phyloP scores from a whole-genome alignment of 2,888 invertebrate species.

The Spisula solida region DNA sequence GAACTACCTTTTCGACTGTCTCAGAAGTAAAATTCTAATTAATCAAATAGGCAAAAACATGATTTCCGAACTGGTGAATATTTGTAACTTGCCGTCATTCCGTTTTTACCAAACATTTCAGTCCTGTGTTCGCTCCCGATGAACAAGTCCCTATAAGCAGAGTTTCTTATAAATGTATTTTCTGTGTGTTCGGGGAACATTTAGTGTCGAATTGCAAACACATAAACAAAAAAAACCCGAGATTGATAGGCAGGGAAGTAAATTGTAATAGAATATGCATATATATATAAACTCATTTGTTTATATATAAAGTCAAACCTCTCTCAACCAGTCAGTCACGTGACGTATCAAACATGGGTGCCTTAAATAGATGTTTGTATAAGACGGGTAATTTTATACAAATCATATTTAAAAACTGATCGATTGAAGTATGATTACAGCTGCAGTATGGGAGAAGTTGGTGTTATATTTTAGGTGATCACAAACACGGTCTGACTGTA shows the following conservation, averaged over 20 bases:
- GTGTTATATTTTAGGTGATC: too few species aligned
- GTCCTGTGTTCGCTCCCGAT: neutral
- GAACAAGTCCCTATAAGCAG: slow-evolving; percentile 18
- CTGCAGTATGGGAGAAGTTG: too few species aligned
- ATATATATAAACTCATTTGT: neutral
- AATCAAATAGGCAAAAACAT: neutral
- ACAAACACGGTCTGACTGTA: neutral
- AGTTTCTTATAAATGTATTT: slow-evolving; percentile 19
- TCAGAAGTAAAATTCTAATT: neutral
- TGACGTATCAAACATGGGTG: too few species aligned
- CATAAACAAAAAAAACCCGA: neutral
- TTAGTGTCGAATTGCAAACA: slow-evolving; percentile 17
- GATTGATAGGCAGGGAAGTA: neutral
- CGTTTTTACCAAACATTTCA: neutral
- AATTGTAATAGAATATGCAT: neutral
- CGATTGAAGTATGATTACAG: too few species aligned
- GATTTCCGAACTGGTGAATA: neutral
- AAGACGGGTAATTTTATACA: too few species aligned
- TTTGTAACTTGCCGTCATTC: neutral
- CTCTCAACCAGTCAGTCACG: too few species aligned
- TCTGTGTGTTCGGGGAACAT: neutral
- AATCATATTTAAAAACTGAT: too few species aligned
- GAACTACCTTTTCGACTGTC: too few species aligned
- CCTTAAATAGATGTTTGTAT: too few species aligned
- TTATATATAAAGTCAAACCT: too few species aligned